A percentile compares a stretch with the other conserved stretches of the same genome.
phyloP scores from a whole-genome alignment of 37 sponge, comb jelly and placozoan genomes.

The Oscarella lobularis region DNA sequence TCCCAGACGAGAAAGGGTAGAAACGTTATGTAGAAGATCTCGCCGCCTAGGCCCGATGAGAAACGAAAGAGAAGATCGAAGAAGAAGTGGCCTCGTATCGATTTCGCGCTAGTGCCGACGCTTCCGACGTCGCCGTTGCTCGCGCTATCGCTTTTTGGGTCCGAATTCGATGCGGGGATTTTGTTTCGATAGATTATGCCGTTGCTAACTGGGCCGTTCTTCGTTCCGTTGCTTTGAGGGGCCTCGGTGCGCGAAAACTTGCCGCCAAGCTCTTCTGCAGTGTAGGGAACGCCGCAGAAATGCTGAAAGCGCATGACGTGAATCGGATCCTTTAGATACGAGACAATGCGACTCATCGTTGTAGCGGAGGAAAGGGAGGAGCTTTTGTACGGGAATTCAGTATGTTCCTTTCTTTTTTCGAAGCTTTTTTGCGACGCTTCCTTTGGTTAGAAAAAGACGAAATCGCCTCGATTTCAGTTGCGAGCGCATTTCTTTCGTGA shows the following conservation, averaged over 20 bases:
- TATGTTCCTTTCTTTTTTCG: not conserved
- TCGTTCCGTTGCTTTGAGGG: not conserved
- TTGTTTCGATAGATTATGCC: too few relatives aligned
- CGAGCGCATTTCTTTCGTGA: too few relatives aligned
- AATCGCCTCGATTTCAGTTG: too few relatives aligned
- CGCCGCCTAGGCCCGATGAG: slow-evolving; percentile 76
- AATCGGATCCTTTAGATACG: not conserved
- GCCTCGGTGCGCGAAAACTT: not conserved
- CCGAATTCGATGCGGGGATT: too few relatives aligned
- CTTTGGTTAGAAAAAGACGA: too few relatives aligned
- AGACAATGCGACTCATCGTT: not conserved
- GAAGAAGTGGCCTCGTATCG: slow-evolving; percentile 10
- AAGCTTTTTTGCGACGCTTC: not conserved
- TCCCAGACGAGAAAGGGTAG: slow-evolving; percentile 56
- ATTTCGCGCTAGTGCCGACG: not conserved
- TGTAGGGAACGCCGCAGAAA: not conserved
- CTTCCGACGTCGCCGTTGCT: not conserved
- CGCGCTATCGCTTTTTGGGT: too few relatives aligned
- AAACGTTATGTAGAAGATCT: slow-evolving; percentile 79
- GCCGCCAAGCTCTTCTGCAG: not conserved
- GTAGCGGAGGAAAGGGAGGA: not conserved
- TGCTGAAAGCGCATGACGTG: not conserved
- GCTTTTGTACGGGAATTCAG: too few relatives aligned
- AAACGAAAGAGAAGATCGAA: slow-evolving; percentile 65
- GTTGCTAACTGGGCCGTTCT: not conserved